Evolutionary conservation across 2,888 invertebrate genomes (phyloP).

Genomic region (Dolomedes plantarius): DNA sequence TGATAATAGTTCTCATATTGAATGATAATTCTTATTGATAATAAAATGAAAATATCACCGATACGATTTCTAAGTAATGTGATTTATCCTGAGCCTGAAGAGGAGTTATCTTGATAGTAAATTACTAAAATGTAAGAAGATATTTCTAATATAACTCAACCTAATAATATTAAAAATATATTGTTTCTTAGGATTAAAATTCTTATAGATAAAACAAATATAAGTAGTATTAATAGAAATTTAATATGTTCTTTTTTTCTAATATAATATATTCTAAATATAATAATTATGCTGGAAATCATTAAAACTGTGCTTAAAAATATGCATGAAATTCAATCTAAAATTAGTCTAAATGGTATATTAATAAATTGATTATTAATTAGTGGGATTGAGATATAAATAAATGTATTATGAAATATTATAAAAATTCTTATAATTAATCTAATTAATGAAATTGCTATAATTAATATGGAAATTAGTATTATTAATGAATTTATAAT

Average conservation of each 20-base stretch:
- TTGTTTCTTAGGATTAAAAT: constrained; percentile 84
- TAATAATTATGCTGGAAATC: no score
- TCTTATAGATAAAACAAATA: constrained; percentile 84
- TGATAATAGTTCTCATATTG: no score
- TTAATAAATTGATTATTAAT: constrained; percentile 75
- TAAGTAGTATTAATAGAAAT: no score
- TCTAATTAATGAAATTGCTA: no score
- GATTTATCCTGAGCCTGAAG: constrained; percentile 84
- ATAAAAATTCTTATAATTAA: not conserved
- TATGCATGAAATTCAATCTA: constrained; percentile 82
- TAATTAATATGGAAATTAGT: constrained; percentile 77
- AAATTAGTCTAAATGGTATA: no score
- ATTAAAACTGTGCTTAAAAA: constrained; percentile 83
- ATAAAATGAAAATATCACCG: constrained; percentile 83
- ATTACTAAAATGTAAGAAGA: constrained; percentile 83
- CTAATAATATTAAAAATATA: constrained; percentile 84
- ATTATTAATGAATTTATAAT: constrained; percentile 75
- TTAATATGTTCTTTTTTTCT: constrained; percentile 79
- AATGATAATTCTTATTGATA: constrained; percentile 79
- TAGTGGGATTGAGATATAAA: constrained; percentile 19
- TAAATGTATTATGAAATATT: not conserved
- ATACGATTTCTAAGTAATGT: constrained; percentile 85
- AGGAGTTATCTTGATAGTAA: constrained; percentile 84
- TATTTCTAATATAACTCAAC: no score
- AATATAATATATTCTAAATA: constrained; percentile 83